Evolutionary conservation across 2,113 vertebrate genomes (phyloP), one percentile per base, ranked within the genome.

Genomic region (Oryzias melastigma): DNA sequence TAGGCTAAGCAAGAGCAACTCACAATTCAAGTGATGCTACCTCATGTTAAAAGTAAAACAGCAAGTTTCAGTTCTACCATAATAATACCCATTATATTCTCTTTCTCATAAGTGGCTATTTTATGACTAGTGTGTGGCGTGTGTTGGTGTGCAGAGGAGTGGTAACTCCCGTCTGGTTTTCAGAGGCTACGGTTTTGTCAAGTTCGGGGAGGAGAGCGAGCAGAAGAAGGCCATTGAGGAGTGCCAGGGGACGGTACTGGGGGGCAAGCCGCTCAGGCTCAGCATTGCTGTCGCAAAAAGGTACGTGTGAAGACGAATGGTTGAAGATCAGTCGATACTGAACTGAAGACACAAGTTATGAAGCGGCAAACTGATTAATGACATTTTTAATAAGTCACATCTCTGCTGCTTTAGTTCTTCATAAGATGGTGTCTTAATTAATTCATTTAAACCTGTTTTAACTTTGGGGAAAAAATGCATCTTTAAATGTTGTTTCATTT

Each of bases 181-280:
- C 87, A 96, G 95, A 92, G 94, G 95, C 56, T 95, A 95, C 70
- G 94, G 94, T 54, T 96, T 94, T 58, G 94, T 96, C 77, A 94
- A 94, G 91, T 96, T 96, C 74, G 91, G 89, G 51, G 94, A 95
- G 50, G 94, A 96, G 89, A 90, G 81, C n/a, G 94, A 95, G 86
- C 94, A 95, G 90, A 95, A 94, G 92, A 94, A 93, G 85, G 93
- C 94, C 10, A 92, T 96, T 51, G 94, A 95, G 86, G 94, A 96
- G 87, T 95, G 93, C 81, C 95, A 96, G 92, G 94, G 94, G 52
- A 93, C 92, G 22, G 83, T 93, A 75, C 91, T 96, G 43, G 94
- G 94, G 24, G 94, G 93, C 24, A 96, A 95, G 84, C 84, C 94
- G 48, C 93, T 96, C 83, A 88, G 94, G 48, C 93, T 96, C 71